These are phyloP conservation scores for Leptonema lineaticorne DNA, from an alignment of 1,140 invertebrate species.

Conservation along the genomic window DNA sequence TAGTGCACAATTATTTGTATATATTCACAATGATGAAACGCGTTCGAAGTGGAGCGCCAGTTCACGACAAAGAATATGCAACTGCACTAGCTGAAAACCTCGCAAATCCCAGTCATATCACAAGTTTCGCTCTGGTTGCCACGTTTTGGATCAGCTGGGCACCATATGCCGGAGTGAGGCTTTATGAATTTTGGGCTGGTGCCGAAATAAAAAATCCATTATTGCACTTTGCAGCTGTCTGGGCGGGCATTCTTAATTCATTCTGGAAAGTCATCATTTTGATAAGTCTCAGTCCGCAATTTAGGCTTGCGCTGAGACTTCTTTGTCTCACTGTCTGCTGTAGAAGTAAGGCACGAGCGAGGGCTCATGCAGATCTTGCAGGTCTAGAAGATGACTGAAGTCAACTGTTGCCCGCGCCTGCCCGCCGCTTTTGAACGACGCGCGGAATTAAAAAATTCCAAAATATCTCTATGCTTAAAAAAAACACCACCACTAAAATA, in stretches of 20 bases:
- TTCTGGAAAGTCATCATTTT: conserved; percentile 94
- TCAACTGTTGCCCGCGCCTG: conserved; percentile 9
- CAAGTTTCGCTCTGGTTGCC: conserved; percentile 89
- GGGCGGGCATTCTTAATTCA: conserved; percentile 91
- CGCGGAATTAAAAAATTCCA: too few species aligned
- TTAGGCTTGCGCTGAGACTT: conserved; percentile 80
- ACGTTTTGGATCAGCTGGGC: conserved; percentile 91
- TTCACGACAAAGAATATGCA: conserved; percentile 92
- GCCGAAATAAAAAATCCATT: conserved; percentile 72
- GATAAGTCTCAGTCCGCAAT: conserved; percentile 84
- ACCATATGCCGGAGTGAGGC: conserved; percentile 78
- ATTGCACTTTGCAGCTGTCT: conserved; percentile 88
- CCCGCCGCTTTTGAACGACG: neutral
- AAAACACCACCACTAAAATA: too few species aligned
- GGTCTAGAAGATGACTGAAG: conserved; percentile 79
- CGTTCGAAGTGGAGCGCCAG: conserved; percentile 74
- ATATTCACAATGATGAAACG: conserved; percentile 88
- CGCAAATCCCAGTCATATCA: conserved; percentile 89
- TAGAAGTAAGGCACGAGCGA: conserved; percentile 67
- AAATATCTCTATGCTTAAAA: too few species aligned
- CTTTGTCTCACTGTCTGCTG: conserved; percentile 90
- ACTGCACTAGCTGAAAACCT: conserved; percentile 88
- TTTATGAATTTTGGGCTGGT: conserved; percentile 61
- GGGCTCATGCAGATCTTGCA: conserved; percentile 77
- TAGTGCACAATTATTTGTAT: conserved; percentile 90